Percentiles rank a stretch among this genome's conserved stretches.
Conservation (phyloP, 2,113 vertebrate species). For the Zapornia atra region DNA sequence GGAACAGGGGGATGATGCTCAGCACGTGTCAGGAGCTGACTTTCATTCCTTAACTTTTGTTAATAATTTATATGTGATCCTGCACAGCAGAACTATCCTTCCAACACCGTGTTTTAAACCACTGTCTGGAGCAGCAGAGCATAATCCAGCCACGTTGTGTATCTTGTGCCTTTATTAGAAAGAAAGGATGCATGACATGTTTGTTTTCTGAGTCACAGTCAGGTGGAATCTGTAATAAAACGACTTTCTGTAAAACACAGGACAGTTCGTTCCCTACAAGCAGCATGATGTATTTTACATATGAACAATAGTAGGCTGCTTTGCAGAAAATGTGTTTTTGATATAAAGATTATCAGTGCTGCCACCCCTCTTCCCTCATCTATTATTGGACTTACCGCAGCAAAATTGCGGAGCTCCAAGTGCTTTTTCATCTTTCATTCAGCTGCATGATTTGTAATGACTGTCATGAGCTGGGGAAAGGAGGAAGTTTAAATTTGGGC, state of each 20-base stretch:
- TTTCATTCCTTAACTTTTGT: slow-evolving; percentile 21
- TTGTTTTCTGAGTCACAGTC: neutral
- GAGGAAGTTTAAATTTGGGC: slow-evolving; percentile 63
- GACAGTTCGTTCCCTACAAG: slow-evolving; percentile 9
- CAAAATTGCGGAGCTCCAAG: neutral
- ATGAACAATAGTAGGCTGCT: slow-evolving; percentile 33
- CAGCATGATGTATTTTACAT: slow-evolving; percentile 46
- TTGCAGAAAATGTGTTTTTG: slow-evolving; percentile 61
- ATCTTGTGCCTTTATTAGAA: neutral
- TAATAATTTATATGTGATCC: neutral
- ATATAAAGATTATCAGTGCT: slow-evolving; percentile 63
- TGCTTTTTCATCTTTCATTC: slow-evolving; percentile 48
- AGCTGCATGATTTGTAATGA: slow-evolving; percentile 57
- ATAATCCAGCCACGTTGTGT: neutral
- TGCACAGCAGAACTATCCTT: neutral
- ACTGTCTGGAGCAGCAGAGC: neutral
- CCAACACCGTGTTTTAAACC: neutral
- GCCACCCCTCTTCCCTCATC: slow-evolving; percentile 39
- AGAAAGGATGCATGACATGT: neutral
- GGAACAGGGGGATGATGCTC: neutral
- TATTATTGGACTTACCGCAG: slow-evolving; percentile 35
- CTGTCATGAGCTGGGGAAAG: slow-evolving; percentile 40
- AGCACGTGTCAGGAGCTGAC: neutral
- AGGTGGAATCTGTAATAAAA: slow-evolving; percentile 9
- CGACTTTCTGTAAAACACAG: neutral